Evolutionary conservation across 2,113 vertebrate species (phyloP), one percentile per base, ranked within the genome.

Genomic region (Stomatorhinus ivindoensis): DNA sequence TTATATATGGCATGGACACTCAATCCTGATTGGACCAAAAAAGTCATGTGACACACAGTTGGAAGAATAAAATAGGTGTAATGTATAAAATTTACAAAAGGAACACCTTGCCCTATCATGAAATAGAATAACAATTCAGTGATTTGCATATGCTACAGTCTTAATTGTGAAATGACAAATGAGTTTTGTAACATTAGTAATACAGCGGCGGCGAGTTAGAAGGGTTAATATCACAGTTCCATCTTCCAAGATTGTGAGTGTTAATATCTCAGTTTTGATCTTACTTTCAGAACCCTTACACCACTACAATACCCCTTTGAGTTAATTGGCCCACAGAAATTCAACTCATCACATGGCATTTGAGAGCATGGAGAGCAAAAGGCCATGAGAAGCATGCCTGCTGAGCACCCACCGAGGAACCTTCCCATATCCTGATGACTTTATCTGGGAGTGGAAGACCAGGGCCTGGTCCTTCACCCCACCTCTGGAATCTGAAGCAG

Each of bases 371-470:
- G 21, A 89, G 35, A 85, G 55, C 10, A 31, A 19, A 31, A 47
- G 27, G 39, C 8, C 46, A 47, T 9, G 21, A 61, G 31, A 31
- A 48, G 44, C 44, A 85, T 7, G 44, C 10, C 21, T 86, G 35
- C 46, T 24, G 4, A 50, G 19, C 90, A 94, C 96, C 93, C 92
- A 98, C 97, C 82, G 94, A 10, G 96, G 96, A 58, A 94, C 89
- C 7, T 90, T 87, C 13, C 92, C 91, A 53, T 98, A 98, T 50
- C 97, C 97, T 51, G 97, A 99, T 3, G 97, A 98, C 86, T 95
- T 96, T 76, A 98, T 95, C 90, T 95, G 95, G 1, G 92, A 93
- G 90, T 97, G 96, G 93, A 98, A 98, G 92, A 98, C 97, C 89
- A 98, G 50, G 0, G 97, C 94, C 47, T 95, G 95, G 88, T 98